Percentiles rank a stretch among this genome's conserved stretches.
Conservation (phyloP, 2,888 invertebrate genomes). For the Andrena dorsata region DNA sequence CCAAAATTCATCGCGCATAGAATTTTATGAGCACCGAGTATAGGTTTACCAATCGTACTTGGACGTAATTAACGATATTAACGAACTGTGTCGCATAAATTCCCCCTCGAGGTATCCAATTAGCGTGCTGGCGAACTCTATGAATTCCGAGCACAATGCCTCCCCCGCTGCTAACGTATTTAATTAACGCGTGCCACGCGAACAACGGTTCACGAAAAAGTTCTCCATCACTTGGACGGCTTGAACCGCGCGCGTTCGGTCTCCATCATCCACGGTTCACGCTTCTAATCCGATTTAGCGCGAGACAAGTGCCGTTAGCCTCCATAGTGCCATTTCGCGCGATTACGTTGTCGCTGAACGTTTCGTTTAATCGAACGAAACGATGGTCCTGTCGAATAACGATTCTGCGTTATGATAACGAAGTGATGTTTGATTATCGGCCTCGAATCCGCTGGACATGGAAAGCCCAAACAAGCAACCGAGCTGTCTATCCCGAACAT, state of each 20-base stretch:
- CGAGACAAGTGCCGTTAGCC: conserved; percentile 36
- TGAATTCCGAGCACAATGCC: conserved; percentile 21
- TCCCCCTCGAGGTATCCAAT: conserved; percentile 38
- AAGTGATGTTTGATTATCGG: not conserved
- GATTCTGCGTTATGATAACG: conserved; percentile 21
- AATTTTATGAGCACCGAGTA: conserved; percentile 3
- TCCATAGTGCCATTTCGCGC: conserved; percentile 52
- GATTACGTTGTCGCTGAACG: conserved; percentile 50
- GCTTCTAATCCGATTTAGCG: conserved; percentile 53
- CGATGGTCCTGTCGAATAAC: conserved; percentile 8
- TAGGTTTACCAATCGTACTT: conserved; percentile 3
- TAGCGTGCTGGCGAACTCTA: conserved; percentile 29
- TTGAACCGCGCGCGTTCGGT: conserved; percentile 1
- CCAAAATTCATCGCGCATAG: not conserved
- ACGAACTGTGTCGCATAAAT: conserved; percentile 48
- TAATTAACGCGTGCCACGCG: conserved; percentile 13
- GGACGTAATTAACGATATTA: conserved; percentile 44
- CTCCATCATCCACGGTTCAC: conserved; percentile 45
- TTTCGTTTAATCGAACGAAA: conserved; percentile 53
- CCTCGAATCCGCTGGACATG: not conserved
- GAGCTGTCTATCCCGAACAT: too few species aligned
- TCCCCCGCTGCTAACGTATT: conserved; percentile 14
- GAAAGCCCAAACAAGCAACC: not conserved
- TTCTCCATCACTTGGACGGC: not conserved
- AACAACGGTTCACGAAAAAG: not conserved